These are phyloP conservation scores for Pristionchus exspectatus DNA, from an alignment of 2,888 invertebrate species.

Conservation along the genomic window DNA sequence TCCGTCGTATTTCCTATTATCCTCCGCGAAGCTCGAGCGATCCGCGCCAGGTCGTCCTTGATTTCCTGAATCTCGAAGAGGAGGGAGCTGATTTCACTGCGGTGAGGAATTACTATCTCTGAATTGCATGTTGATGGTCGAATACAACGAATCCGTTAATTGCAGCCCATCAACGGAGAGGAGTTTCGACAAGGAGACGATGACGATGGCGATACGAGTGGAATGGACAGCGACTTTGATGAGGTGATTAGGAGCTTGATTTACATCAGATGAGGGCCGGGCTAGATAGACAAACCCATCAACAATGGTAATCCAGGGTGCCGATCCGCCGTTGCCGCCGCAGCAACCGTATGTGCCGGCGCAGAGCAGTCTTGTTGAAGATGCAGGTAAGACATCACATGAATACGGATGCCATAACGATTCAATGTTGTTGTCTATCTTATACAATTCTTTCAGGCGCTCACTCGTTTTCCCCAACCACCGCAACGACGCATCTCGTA, in stretches of 20 bases:
- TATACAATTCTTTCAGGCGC: background rate
- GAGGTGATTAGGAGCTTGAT: background rate
- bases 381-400: background rate
- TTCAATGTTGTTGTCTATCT: background rate
- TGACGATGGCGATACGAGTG: background rate
- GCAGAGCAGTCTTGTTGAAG: background rate
- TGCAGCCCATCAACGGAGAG: background rate
- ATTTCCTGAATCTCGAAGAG: slow-evolving; percentile 1
- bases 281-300: background rate
- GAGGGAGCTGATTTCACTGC: slow-evolving; percentile 6
- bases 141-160: background rate
- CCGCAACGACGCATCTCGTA: background rate
- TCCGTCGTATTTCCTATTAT: slow-evolving; percentile 1
- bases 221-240: slow-evolving; percentile 5
- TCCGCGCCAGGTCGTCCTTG: background rate
- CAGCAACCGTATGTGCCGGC: background rate
- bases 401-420: too few relatives aligned
- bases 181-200: background rate
- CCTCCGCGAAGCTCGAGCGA: background rate
- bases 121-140: background rate
- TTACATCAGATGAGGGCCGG: too few relatives aligned
- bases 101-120: background rate
- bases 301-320: background rate
- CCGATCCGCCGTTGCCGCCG: background rate
- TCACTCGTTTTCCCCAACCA: background rate